Evolutionary conservation across 2,797 vertebrate genomes (phyloP).

Genomic region (Notoglanidium macrostoma): DNA sequence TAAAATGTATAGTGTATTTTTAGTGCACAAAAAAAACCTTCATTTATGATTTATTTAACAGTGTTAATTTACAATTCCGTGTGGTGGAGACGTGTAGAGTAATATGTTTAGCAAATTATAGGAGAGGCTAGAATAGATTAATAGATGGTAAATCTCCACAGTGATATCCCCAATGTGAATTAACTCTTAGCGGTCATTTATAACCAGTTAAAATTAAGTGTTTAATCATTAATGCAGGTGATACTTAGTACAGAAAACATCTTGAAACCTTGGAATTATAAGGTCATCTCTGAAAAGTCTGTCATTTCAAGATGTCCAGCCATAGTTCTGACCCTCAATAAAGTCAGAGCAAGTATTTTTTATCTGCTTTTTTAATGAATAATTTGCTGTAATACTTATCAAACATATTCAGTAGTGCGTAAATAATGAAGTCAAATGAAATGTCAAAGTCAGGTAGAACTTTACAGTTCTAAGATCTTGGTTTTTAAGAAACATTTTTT

Average conservation of each 20-base stretch:
- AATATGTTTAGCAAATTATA: background rate
- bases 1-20: background rate
- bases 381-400: background rate
- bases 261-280: background rate
- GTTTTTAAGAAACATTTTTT: background rate
- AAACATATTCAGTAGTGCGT: background rate
- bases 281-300: background rate
- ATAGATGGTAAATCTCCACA: background rate
- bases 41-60: background rate
- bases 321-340: background rate
- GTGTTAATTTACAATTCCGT: background rate
- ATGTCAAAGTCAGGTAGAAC: background rate
- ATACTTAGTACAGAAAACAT: background rate
- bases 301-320: background rate
- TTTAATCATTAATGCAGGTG: background rate
- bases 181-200: background rate
- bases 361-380: background rate
- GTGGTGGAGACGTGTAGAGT: background rate
- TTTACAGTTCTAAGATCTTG: background rate
- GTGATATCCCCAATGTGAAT: background rate
- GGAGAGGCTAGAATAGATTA: background rate
- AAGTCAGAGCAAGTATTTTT: background rate
- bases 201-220: background rate
- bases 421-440: background rate
- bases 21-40: background rate